phyloP scores from a whole-genome alignment of 1,140 invertebrate genomes.

The Zaprionus camerounensis region DNA sequence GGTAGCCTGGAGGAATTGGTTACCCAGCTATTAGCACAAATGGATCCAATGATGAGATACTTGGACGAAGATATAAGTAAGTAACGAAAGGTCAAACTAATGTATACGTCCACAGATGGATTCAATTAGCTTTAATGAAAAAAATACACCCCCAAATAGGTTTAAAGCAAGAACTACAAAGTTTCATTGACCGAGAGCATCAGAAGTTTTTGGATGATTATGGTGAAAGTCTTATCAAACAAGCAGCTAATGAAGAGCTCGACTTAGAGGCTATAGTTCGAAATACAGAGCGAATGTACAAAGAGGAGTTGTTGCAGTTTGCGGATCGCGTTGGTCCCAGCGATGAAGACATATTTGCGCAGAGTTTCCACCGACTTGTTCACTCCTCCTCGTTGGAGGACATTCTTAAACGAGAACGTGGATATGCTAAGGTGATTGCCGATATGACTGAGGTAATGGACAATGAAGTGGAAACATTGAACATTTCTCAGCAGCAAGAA shows the following conservation, averaged over 20 bases:
- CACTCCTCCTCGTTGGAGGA: conserved; percentile 91
- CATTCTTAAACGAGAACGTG: conserved; percentile 91
- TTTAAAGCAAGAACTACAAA: conserved; percentile 74
- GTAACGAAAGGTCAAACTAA: conserved; percentile 1
- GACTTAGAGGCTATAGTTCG: conserved; percentile 89
- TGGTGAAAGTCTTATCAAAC: conserved; percentile 84
- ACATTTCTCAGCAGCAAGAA: conserved; percentile 86
- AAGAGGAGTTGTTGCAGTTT: conserved; percentile 88
- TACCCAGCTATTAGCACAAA: conserved; percentile 82
- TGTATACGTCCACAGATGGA: not conserved
- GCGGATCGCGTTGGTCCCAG: conserved; percentile 89
- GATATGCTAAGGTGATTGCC: conserved; percentile 89
- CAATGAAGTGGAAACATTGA: conserved; percentile 87
- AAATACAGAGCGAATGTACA: conserved; percentile 89
- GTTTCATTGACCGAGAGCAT: conserved; percentile 85
- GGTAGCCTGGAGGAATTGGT: conserved; percentile 82
- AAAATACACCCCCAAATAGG: conserved; percentile 44
- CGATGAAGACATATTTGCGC: conserved; percentile 92
- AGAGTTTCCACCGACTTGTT: conserved; percentile 92
- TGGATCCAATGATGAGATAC: conserved; percentile 84
- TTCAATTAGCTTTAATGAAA: not conserved
- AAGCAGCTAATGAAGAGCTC: conserved; percentile 85
- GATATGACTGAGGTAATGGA: conserved; percentile 88
- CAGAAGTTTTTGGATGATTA: conserved; percentile 85
- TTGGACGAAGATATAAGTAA: conserved; percentile 84